These are phyloP conservation scores for Drosophila rubida DNA, from an alignment of 2,888 invertebrate genomes.

Conservation along the genomic window DNA sequence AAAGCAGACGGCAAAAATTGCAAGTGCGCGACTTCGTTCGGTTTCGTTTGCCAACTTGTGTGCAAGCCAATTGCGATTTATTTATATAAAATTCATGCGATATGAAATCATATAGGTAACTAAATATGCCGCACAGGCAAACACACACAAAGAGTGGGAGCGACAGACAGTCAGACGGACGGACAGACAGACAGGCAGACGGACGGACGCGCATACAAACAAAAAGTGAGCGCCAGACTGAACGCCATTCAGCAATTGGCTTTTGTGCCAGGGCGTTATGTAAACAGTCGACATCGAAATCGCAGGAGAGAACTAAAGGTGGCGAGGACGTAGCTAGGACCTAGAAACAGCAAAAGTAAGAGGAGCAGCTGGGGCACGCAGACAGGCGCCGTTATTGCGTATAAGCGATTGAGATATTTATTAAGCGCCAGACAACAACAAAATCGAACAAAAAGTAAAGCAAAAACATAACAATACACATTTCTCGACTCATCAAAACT, in stretches of 20 bases:
- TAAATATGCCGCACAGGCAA: conserved; percentile 69
- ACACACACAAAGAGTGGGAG: conserved; percentile 10
- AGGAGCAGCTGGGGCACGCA: conserved; percentile 24
- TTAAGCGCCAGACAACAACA: conserved; percentile 50
- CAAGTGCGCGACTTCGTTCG: conserved; percentile 51
- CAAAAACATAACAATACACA: conserved; percentile 13
- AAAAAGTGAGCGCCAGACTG: conserved; percentile 48
- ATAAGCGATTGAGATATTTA: conserved; percentile 64
- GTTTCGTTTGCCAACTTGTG: conserved; percentile 55
- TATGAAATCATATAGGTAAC: conserved; percentile 80
- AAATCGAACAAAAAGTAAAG: conserved; percentile 17
- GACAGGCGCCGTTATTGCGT: conserved; percentile 57
- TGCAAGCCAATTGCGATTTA: conserved; percentile 79
- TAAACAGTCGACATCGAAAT: conserved; percentile 71
- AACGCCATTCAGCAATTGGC: conserved; percentile 71
- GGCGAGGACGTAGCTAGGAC: not conserved
- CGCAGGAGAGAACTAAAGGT: conserved; percentile 36
- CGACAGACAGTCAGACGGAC: conserved; percentile 25
- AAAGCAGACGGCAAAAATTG: conserved; percentile 54
- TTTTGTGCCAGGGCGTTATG: conserved; percentile 78
- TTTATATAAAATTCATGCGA: conserved; percentile 78
- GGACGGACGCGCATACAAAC: conserved; percentile 22
- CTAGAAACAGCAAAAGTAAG: conserved; percentile 17
- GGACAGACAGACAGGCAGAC: conserved; percentile 32
- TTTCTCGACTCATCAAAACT: conserved; percentile 23